Evolutionary conservation across 2,113 vertebrate genomes (phyloP), one percentile per base, ranked within the genome.

Genomic region (Centropristis striata): DNA sequence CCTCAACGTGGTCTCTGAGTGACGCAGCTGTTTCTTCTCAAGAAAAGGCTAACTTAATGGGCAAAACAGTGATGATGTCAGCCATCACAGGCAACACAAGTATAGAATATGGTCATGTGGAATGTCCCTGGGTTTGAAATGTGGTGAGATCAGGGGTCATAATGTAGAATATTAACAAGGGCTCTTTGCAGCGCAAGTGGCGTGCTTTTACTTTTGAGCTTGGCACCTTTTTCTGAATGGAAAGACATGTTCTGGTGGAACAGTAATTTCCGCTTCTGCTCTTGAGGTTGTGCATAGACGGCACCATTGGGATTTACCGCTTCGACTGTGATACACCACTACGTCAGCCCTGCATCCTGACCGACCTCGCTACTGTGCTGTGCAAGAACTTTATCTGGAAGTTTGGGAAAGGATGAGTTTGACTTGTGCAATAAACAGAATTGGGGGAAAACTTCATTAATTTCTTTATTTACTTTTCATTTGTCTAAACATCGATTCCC

Each of bases 1-100:
- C 57, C 80, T 77, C 42, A 9, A 27, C 49, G 32, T 42, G 75
- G 82, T 87, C 70, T 81, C 54, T 67, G 74, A 65, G 71, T 83
- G 84, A 88, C 61, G 67, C 81, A 81, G 90, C 81, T 63, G 85
- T 86, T 91, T 92, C 85, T 82, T 60, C 81, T 91, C 79, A 78
- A 46, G 37, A 75, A 25, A 32, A 79, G 11, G 47, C 28, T 18
- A 76, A 79, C 41, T 27, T 76, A 81, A 85, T 66, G 75, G 50
- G 57, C 65, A 64, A 85, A 88, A 66, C 83, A 77, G 71, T 13
- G 75, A 75, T 84, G 80, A 89, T 66, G 88, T 89, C 81, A 90
- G 65, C 27, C 65, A 13, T 70, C 57, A 13, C 37, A 28, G 75
- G 58, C 64, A 25, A 53, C 1, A 25, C 23, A 4, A 39, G 39